Evolutionary conservation across 1,140 invertebrate species (phyloP).

Genomic region (Palaemon carinicauda): DNA sequence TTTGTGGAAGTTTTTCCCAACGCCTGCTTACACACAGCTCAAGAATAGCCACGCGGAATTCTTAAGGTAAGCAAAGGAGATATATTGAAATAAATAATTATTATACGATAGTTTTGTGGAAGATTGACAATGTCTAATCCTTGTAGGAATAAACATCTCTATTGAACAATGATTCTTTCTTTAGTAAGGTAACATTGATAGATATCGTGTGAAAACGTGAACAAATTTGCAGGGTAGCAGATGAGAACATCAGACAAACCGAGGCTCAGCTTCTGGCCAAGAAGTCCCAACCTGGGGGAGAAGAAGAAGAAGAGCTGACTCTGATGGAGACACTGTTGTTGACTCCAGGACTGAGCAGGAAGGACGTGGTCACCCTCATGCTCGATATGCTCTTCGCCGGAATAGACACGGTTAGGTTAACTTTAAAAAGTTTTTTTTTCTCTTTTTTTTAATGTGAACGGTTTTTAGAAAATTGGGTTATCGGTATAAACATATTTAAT

Average conservation of each 20-base stretch:
- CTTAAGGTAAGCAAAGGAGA: background rate
- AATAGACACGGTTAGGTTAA: constrained; percentile 34
- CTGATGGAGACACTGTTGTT: constrained; percentile 10
- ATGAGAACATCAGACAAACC: constrained; percentile 6
- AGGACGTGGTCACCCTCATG: constrained; percentile 34
- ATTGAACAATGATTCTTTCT: background rate
- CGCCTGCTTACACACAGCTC: background rate
- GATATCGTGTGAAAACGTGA: background rate
- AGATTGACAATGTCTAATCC: too few relatives aligned
- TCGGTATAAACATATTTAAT: too few relatives aligned
- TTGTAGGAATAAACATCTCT: background rate
- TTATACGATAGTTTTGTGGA: background rate
- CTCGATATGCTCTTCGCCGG: constrained; percentile 44
- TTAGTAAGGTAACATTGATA: background rate
- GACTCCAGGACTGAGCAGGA: constrained; percentile 9
- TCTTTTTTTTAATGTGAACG: too few relatives aligned
- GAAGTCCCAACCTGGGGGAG: background rate
- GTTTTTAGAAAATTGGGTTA: too few relatives aligned
- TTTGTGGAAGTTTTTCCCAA: constrained; percentile 26
- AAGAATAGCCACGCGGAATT: background rate
- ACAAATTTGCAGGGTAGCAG: background rate
- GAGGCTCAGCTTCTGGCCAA: background rate
- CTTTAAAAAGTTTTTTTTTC: too few relatives aligned
- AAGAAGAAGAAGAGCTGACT: background rate
- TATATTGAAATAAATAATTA: background rate